A percentile compares a stretch with the other conserved stretches of the same genome.
phyloP scores from a whole-genome alignment of 2,888 invertebrate genomes.

The Archips xylosteana region DNA sequence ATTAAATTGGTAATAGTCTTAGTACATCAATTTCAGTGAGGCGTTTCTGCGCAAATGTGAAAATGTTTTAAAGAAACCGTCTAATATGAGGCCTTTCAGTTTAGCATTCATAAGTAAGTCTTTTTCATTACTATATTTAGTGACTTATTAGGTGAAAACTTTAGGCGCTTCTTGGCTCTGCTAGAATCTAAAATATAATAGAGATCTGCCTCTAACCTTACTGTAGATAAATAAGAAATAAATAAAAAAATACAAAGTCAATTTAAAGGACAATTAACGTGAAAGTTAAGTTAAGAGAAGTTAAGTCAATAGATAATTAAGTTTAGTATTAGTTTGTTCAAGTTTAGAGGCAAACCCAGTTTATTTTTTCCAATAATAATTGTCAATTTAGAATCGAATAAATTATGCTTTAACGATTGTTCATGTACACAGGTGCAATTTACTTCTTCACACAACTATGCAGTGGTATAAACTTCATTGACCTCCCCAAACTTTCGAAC shows the following conservation, averaged over 20 bases:
- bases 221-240: too few relatives aligned
- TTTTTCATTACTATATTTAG: background rate
- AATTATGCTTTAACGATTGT: background rate
- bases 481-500: constrained; percentile 8
- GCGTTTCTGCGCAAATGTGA: background rate
- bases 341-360: too few relatives aligned
- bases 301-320: too few relatives aligned
- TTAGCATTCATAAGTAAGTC: background rate
- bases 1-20: background rate
- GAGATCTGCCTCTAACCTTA: too few relatives aligned
- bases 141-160: background rate
- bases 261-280: too few relatives aligned
- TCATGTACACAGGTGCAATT: constrained; percentile 21
- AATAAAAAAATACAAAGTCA: too few relatives aligned
- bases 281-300: too few relatives aligned
- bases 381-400: too few relatives aligned
- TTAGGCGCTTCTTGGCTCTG: too few relatives aligned
- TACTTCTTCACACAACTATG: constrained; percentile 3
- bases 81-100: background rate
- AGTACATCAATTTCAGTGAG: background rate
- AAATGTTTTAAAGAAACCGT: background rate
- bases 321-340: too few relatives aligned
- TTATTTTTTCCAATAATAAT: too few relatives aligned
- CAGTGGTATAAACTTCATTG: constrained; percentile 28
- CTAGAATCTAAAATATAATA: background rate